Evolutionary conservation across 2,797 vertebrate genomes (phyloP), one percentile per base, ranked within the genome.

Genomic region (Scomberomorus guttatus): DNA sequence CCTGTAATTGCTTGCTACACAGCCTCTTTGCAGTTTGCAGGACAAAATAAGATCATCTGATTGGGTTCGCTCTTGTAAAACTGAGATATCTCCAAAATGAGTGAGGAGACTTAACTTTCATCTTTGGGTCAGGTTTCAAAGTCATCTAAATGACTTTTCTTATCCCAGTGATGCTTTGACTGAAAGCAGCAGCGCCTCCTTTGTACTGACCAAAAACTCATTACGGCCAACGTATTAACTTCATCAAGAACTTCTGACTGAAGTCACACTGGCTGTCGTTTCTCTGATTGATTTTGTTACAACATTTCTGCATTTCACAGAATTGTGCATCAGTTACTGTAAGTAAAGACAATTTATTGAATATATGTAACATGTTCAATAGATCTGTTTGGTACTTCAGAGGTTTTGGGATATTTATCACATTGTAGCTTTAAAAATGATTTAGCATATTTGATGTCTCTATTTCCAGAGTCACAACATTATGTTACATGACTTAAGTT

Each of bases 151-250:
- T 75, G 56, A 63, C 62, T 68, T 74, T 42, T 27, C 46, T 59
- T 59, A 75, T 81, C 74, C 18, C 60, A 46, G 65, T 74, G 70
- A 62, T 50, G 70, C 44, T 75, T 57, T 81, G 78, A 81, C 12
- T 81, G 75, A 84, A 71, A 68, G 71, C 57, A 50, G 67, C 80
- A 77, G 64, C 71, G 7, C 11, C 17, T 52, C 22, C 68, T 73
- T 60, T 52, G 42, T 57, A 18, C 42, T 20, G 54, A 50, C 63
- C 34, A 22, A 4, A 39, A 50, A 29, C 58, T 67, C 71, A 55
- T 44, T 46, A 69, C 8, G 22, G 61, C 17, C 20, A 0, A 1
- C 15, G 63, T 12, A 24, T 32, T 13, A 50, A 20, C 64, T 56
- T 54, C 42, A 61, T 34, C 61, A 17, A 50, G 11, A 60, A 3